Conservation (phyloP, 1,140 invertebrate species). For the Euura lappo region DNA sequence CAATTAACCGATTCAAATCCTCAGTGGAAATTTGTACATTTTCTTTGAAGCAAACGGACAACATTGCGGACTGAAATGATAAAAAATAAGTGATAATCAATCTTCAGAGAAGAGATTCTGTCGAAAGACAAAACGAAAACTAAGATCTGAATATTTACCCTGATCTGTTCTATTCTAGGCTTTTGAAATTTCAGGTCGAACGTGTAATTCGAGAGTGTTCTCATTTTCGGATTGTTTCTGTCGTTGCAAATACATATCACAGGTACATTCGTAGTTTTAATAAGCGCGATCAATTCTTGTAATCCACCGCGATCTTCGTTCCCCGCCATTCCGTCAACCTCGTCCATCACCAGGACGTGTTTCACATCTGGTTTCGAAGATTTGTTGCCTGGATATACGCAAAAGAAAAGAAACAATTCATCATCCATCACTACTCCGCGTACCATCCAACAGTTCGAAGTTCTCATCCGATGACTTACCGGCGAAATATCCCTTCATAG, state of each 20-base stretch:
- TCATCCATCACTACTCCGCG: conserved; percentile 27
- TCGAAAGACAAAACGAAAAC: not conserved
- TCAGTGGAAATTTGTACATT: conserved; percentile 81
- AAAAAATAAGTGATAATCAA: conserved; percentile 10
- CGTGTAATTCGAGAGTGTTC: conserved; percentile 92
- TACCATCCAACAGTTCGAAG: not conserved
- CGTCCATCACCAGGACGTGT: conserved; percentile 97
- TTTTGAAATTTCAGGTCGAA: conserved; percentile 88
- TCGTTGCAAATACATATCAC: conserved; percentile 99
- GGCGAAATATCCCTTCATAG: conserved; percentile 68
- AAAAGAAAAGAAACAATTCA: conserved; percentile 26
- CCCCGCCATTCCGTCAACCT: conserved; percentile 99
- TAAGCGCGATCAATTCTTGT: conserved; percentile 91
- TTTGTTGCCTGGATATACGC: conserved; percentile 24
- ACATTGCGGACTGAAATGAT: conserved; percentile 78
- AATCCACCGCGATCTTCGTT: conserved; percentile 98
- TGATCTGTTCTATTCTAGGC: conserved; percentile 90
- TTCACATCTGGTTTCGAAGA: conserved; percentile 61
- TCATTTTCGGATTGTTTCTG: conserved; percentile 91
- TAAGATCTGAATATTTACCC: conserved; percentile 62
- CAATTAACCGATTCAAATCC: conserved; percentile 83
- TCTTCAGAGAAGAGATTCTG: too few species aligned
- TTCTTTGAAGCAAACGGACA: conserved; percentile 92
- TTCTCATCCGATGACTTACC: conserved; percentile 42
- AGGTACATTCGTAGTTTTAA: conserved; percentile 90